A percentile compares a stretch with the other conserved stretches of the same genome.
Conservation (phyloP, 2,888 invertebrate genomes). For the Trisateles emortualis region DNA sequence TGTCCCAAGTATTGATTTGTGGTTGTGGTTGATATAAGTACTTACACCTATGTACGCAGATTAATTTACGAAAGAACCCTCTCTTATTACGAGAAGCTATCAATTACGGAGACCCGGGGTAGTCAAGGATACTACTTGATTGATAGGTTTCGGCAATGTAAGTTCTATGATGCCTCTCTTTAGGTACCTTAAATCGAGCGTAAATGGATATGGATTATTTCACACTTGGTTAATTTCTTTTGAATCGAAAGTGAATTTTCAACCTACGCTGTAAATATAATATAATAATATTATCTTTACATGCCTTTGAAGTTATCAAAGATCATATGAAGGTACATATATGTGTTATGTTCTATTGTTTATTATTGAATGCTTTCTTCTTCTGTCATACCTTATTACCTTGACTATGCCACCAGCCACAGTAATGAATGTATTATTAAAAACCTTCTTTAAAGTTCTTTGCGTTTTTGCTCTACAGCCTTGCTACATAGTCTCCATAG, state of each 20-base stretch:
- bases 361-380: constrained; percentile 14
- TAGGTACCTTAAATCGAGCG: constrained; percentile 57
- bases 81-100: constrained; percentile 62
- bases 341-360: no score
- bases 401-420: no score
- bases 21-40: constrained; percentile 30
- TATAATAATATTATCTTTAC: no score
- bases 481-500: not conserved
- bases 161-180: constrained; percentile 52
- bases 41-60: constrained; percentile 33
- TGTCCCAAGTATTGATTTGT: constrained; percentile 54
- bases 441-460: no score
- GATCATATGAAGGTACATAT: no score
- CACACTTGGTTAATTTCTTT: constrained; percentile 62
- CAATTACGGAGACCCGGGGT: constrained; percentile 67
- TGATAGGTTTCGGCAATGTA: constrained; percentile 71
- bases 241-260: constrained; percentile 62
- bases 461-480: no score
- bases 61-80: constrained; percentile 48
- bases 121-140: constrained; percentile 72
- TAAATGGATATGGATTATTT: constrained; percentile 68
- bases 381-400: no score
- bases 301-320: no score
- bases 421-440: no score
- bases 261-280: constrained; percentile 57